Percentiles rank a stretch among this genome's conserved stretches.
Evolutionary conservation across 2,888 invertebrate genomes (phyloP).

Genomic region (Archips xylosteana): DNA sequence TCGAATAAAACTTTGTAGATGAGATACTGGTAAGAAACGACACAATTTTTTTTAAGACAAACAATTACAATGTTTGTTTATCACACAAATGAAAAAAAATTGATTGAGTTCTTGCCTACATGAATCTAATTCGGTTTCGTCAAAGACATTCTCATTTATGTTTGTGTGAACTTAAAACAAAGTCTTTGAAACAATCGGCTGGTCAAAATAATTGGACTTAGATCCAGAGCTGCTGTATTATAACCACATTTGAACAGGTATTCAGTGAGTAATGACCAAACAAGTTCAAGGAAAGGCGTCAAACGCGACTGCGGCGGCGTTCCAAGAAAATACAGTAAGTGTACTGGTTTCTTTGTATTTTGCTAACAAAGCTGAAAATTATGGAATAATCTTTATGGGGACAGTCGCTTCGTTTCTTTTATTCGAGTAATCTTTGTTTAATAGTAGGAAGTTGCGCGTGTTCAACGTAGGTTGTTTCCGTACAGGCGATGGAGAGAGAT

Average conservation of each 20-base stretch:
- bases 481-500: too few species aligned
- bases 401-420: not conserved
- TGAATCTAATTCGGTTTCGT: too few species aligned
- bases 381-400: not conserved
- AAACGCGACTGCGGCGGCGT: constrained; percentile 12
- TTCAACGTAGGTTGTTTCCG: not conserved
- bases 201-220: not conserved
- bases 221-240: not conserved
- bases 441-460: not conserved
- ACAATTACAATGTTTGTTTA: too few species aligned
- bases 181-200: not conserved
- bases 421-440: not conserved
- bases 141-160: too few species aligned
- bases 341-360: not conserved
- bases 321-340: constrained; percentile 16
- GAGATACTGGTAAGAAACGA: too few species aligned
- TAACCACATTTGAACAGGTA: constrained; percentile 26
- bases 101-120: too few species aligned
- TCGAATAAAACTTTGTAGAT: too few species aligned
- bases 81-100: too few species aligned
- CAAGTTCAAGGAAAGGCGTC: constrained; percentile 28
- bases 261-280: constrained; percentile 32
- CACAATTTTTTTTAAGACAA: too few species aligned
- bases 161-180: not conserved
- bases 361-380: not conserved